These are phyloP conservation scores for Columba guinea DNA, from an alignment of 2,797 vertebrate genomes.

Conservation along the genomic window DNA sequence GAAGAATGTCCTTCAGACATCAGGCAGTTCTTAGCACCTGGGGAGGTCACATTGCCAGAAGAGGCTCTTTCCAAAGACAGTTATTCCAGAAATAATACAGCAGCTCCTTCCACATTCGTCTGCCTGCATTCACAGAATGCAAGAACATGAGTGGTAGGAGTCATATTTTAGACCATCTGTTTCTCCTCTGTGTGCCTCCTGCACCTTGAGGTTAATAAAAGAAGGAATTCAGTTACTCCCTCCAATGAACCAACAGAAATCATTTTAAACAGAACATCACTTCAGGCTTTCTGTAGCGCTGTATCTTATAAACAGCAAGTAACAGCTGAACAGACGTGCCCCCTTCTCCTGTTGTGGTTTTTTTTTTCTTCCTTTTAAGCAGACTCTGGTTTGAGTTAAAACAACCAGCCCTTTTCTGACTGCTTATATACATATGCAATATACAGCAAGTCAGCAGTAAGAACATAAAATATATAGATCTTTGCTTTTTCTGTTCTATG, in stretches of 20 bases:
- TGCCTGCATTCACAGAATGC: not conserved
- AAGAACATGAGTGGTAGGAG: not conserved
- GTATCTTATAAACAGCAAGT: not conserved
- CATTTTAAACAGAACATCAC: not conserved
- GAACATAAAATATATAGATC: not conserved
- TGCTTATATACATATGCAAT: not conserved
- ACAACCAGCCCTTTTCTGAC: not conserved
- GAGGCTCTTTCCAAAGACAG: not conserved
- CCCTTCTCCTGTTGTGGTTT: accelerated
- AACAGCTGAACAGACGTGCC: not conserved
- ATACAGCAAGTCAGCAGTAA: not conserved
- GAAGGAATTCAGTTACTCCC: not conserved
- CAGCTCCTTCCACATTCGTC: not conserved
- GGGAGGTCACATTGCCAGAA: not conserved
- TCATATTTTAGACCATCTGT: not conserved
- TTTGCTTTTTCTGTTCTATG: not conserved
- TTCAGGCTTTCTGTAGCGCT: not conserved
- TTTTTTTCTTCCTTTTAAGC: not conserved
- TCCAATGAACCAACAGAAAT: not conserved
- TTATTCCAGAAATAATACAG: not conserved
- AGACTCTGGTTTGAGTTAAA: not conserved
- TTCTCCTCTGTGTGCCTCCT: not conserved
- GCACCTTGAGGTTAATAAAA: not conserved
- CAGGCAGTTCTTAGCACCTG: not conserved
- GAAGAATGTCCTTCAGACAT: not conserved